Base-by-base conservation (phyloP, 2,797 vertebrate genomes). In the Eulemur coronatus region DNA sequence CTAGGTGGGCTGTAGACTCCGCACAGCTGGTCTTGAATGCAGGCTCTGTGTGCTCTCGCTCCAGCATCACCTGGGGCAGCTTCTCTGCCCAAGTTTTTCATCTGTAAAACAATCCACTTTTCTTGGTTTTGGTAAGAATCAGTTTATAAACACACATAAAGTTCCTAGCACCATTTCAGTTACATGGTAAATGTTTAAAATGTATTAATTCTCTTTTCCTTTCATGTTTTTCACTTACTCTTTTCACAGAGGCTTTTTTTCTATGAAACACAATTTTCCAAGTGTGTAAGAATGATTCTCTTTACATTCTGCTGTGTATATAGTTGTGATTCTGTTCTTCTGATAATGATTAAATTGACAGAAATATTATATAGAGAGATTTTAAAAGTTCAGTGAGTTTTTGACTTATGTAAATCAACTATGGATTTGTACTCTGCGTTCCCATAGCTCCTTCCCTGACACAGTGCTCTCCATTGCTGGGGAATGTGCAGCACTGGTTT, bases 191-290 rank as follows among this genome's bases (percentile, higher is more conserved):
- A 13, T 61, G 26, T 93, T 84, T n/a, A 46, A 63, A 70, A 38
- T 72, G 12, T 1, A 28, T 46, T 35, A 43, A 24, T 65, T 81
- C 57, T 89, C 30, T 63, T 43, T 78, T 79, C 46, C 26, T 46
- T 57, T 18, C 46, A 59, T 80, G 46, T 65, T 91, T 93, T 88
- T 57, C 22, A 80, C 76, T 46, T 79, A 61, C 41, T 50, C 35
- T 81, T 85, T 94, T 89, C 67, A 89, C n/a, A 81, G 61, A 65
- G 28, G 6, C 65, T 72, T 85, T 81, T 63, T 46, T 87, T 30
- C 33, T 35, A 8, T 13, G 11, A 93, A 72, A 69, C 18, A 5
- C 0, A 7, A 7, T 52, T 92, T 96, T 92, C 69, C n/a, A 35
- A 76, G 41, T 72, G 33, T 63, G n/a, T 48, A 7, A 15, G 81